Evolutionary conservation across 2,888 invertebrate species (phyloP).

Genomic region (Antitype chi): DNA sequence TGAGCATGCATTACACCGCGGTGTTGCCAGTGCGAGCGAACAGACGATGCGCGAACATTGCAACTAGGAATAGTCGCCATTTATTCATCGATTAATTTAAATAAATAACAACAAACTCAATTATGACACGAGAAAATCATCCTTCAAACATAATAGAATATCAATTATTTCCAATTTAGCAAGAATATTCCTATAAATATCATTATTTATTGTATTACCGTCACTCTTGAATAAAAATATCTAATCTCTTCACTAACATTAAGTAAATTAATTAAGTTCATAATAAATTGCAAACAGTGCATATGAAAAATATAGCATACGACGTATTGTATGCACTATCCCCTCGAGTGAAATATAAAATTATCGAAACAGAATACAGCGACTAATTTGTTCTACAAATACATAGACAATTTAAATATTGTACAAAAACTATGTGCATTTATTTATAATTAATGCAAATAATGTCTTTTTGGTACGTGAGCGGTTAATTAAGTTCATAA

Average conservation of each 20-base stretch:
- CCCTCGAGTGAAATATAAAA: slow-evolving; percentile 63
- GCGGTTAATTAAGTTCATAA: slow-evolving; percentile 86
- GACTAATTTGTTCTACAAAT: slow-evolving; percentile 72
- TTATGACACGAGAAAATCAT: slow-evolving; percentile 88
- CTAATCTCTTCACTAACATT: slow-evolving; percentile 88
- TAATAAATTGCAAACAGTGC: slow-evolving; percentile 86
- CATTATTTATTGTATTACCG: slow-evolving; percentile 86
- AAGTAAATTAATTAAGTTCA: slow-evolving; percentile 88
- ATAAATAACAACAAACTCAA: slow-evolving; percentile 89
- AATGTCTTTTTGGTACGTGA: slow-evolving; percentile 76
- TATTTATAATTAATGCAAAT: slow-evolving; percentile 66
- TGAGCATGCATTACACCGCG: slow-evolving; percentile 20
- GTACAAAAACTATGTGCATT: slow-evolving; percentile 70
- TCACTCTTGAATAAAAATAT: slow-evolving; percentile 90
- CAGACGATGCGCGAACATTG: slow-evolving; percentile 65
- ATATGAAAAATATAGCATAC: slow-evolving; percentile 70
- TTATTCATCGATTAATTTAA: slow-evolving; percentile 85
- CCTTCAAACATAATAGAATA: slow-evolving; percentile 87
- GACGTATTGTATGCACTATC: slow-evolving; percentile 66
- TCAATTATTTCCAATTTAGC: slow-evolving; percentile 84
- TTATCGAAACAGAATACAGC: slow-evolving; percentile 64
- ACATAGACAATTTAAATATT: slow-evolving; percentile 64
- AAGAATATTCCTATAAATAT: slow-evolving; percentile 89
- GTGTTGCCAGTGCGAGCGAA: slow-evolving; percentile 54
- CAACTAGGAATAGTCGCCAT: slow-evolving; percentile 76